phyloP scores from a whole-genome alignment of 1,140 invertebrate species.

The Euura lappo region DNA sequence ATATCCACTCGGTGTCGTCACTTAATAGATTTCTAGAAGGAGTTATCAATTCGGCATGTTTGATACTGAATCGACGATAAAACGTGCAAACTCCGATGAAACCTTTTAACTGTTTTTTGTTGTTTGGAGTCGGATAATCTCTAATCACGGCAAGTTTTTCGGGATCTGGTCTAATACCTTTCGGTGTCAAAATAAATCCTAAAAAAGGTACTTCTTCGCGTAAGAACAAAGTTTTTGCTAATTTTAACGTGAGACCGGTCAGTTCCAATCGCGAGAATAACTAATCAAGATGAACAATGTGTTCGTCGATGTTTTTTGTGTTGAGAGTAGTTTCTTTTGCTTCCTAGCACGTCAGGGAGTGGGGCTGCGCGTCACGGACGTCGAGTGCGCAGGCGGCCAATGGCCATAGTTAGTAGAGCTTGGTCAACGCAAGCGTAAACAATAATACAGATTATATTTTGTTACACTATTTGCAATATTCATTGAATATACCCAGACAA shows the following conservation, averaged over 20 bases:
- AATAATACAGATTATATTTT: too few species aligned
- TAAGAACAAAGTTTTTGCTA: slow-evolving; percentile 21
- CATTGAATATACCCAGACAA: too few species aligned
- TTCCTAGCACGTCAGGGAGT: too few species aligned
- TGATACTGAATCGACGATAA: background rate
- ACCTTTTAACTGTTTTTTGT: slow-evolving; percentile 7
- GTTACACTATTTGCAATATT: too few species aligned
- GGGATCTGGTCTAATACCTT: background rate
- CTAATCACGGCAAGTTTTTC: slow-evolving; percentile 9
- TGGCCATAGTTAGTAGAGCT: too few species aligned
- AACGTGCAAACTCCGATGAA: slow-evolving; percentile 10
- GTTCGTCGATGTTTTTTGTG: background rate
- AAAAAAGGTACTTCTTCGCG: slow-evolving; percentile 34
- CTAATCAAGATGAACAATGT: slow-evolving; percentile 25
- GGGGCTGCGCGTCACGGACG: too few species aligned
- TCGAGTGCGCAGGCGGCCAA: too few species aligned
- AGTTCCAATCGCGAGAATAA: background rate
- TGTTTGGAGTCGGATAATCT: background rate
- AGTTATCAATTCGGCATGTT: slow-evolving; percentile 1
- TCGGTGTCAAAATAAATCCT: slow-evolving; percentile 32
- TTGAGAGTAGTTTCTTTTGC: too few species aligned
- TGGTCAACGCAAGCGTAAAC: too few species aligned
- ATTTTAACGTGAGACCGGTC: slow-evolving; percentile 9
- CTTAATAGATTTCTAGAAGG: slow-evolving; percentile 10
- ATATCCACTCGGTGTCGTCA: background rate